Evolutionary conservation across 2,113 vertebrate species (phyloP), one percentile per base, ranked within the genome.

Genomic region (Cynopterus brachyotis): DNA sequence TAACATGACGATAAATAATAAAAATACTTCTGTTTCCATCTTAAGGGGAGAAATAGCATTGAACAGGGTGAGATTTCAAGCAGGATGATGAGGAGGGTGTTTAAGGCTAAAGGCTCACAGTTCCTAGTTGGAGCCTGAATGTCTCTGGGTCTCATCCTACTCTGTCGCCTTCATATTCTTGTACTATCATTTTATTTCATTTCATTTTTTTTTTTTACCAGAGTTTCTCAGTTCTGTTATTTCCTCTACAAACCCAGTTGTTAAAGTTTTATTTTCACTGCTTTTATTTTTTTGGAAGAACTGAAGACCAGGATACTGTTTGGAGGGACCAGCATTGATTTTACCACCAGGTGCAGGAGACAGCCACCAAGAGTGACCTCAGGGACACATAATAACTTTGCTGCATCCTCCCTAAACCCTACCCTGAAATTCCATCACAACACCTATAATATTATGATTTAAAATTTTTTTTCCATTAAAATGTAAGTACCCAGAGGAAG

Each of bases 331-430:
- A 47, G 37, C 35, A 28, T 0, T 90, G 60, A 76, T 69, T 93
- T 96, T 78, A 64, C 32, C 80, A 90, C 88, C 92, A 96, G 75
- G 35, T 92, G 70, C 78, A 90, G n/a, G 84, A 92, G 45, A 57
- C 13, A 78, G 53, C 28, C 22, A 70, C 90, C 59, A 12, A 2
- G 15, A 60, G 45, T 66, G 70, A 92, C 59, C 80, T 96, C 69
- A 17, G 93, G 70, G 84, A 92, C 72, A 67, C 20, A 17, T 81
- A 47, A 84, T 40, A 32, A 89, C 47, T 55, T 5, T 1, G 0
- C 47, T 45, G 28, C 1, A 76, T 79, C 91, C 35, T 81, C 47
- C 70, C 53, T 15, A 35, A 84, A 55, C 42, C 32, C 55, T 69
- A 26, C 72, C 75, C 86, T 85, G 93, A 95, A 94, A 92, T 95